These are phyloP conservation scores for Gallinago media DNA, from an alignment of 2,113 vertebrate species.

Conservation along the genomic window DNA sequence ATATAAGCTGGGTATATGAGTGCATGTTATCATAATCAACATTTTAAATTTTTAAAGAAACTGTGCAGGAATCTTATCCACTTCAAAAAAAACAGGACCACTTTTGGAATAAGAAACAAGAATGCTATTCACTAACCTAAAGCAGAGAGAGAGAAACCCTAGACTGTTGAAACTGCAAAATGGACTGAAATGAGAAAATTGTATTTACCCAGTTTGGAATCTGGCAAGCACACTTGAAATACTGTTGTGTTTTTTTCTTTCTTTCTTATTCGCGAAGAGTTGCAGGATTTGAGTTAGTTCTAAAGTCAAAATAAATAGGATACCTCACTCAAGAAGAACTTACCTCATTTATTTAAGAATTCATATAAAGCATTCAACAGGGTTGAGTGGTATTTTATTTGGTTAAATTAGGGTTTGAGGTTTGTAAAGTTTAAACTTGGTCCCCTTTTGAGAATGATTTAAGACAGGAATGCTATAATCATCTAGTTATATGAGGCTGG, in stretches of 20 bases:
- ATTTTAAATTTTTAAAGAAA: conserved; percentile 10
- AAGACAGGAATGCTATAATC: conserved; percentile 56
- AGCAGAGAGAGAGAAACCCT: background rate
- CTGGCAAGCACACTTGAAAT: background rate
- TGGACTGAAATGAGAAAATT: background rate
- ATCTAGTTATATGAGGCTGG: conserved; percentile 42
- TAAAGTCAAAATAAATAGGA: conserved; percentile 34
- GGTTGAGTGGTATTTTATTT: conserved; percentile 47
- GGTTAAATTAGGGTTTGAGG: conserved; percentile 58
- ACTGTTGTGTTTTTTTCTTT: background rate
- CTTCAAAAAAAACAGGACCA: background rate
- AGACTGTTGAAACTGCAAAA: background rate
- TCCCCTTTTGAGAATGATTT: conserved; percentile 49
- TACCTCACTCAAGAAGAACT: background rate
- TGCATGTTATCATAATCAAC: conserved; percentile 5
- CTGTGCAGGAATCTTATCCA: background rate
- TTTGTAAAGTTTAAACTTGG: conserved; percentile 54
- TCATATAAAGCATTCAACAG: background rate
- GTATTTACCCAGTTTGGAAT: conserved; percentile 18
- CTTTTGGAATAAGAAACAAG: background rate
- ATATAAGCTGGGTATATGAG: background rate
- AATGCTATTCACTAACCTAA: background rate
- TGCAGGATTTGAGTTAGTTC: conserved; percentile 15
- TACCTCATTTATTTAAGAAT: conserved; percentile 19
- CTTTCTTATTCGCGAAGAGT: background rate